Evolutionary conservation across 2,797 vertebrate species (phyloP).

Genomic region (Catostomus latipinnis): DNA sequence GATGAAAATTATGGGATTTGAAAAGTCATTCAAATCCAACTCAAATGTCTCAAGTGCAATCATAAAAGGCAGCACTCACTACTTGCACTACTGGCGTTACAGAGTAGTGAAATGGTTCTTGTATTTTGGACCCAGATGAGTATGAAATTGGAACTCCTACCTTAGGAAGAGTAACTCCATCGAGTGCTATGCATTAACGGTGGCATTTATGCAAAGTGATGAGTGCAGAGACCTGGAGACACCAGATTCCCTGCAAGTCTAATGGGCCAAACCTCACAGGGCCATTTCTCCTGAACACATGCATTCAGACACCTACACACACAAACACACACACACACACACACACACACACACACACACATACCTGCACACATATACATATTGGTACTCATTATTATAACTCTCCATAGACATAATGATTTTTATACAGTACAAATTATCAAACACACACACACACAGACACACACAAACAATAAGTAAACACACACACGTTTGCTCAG

Average conservation of each 20-base stretch:
- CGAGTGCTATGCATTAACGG: background rate
- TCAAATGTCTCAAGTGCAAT: slow-evolving; percentile 37
- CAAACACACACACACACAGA: too few relatives aligned
- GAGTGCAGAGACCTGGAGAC: slow-evolving; percentile 13
- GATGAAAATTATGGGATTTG: slow-evolving; percentile 21
- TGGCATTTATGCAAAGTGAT: slow-evolving; percentile 19
- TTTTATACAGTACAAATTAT: too few relatives aligned
- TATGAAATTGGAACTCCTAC: background rate
- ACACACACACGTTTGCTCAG: too few relatives aligned
- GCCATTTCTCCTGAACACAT: background rate
- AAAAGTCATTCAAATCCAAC: slow-evolving; percentile 13
- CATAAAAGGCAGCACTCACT: slow-evolving; percentile 24
- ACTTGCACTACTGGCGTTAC: background rate
- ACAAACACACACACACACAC: background rate
- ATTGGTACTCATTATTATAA: too few relatives aligned
- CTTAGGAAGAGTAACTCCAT: background rate
- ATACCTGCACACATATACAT: too few relatives aligned
- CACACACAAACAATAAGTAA: too few relatives aligned
- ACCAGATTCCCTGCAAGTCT: background rate
- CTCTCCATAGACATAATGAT: too few relatives aligned
- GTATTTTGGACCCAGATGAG: background rate
- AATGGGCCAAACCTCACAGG: slow-evolving; percentile 11
- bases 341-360: too few relatives aligned
- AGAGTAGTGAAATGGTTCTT: background rate
- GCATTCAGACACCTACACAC: background rate